Base-by-base conservation (phyloP, 2,113 vertebrate species). In the Jaculus jaculus region DNA sequence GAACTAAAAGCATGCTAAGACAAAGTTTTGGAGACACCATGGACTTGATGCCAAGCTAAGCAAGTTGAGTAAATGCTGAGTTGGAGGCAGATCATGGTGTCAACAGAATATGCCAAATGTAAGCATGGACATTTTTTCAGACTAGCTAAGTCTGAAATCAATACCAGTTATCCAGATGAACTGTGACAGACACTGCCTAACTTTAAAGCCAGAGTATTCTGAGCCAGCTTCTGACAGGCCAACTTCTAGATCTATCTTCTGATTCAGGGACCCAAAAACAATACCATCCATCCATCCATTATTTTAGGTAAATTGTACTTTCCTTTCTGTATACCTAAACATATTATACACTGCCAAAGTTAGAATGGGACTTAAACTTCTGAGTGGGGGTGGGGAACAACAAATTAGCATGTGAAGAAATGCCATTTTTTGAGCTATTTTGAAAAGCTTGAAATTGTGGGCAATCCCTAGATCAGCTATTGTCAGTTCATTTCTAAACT, bases 341-440 rank as follows among this genome's bases (percentile, higher is more conserved):
- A 66, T 79, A n/a, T 24, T 89, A 17, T 15, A 79, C 26, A 21
- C 51, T 75, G 7, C 34, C 69, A 85, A n/a, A 75, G 15, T 80
- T 75, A 32, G 37, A 89, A 21, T 47, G 89, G 86, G 61, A 74
- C 10, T 79, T 32, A 92, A 84, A 32, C 10, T n/a, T 89, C 58
- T 47, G 30, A 84, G 15, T 60, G 58, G 13, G 68, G 84, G 18
- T 74, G 42, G 42, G 42, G 42, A 54, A 68, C 17, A 89, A 80
- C 79, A 80, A 92, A 69, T 74, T 81, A 89, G 66, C 73, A 61
- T 54, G 54, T 88, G 68, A 90, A 85, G 60, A 93, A 85, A 85
- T 78, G 63, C 32, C 54, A 78, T 94, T 78, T 95, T 51, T 30
- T 81, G 42, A 47, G 8, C 84, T n/a, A 89, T 34, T 28, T 61